Evolutionary conservation across 2,113 vertebrate species (phyloP).

Genomic region (Catharus fuscescens): DNA sequence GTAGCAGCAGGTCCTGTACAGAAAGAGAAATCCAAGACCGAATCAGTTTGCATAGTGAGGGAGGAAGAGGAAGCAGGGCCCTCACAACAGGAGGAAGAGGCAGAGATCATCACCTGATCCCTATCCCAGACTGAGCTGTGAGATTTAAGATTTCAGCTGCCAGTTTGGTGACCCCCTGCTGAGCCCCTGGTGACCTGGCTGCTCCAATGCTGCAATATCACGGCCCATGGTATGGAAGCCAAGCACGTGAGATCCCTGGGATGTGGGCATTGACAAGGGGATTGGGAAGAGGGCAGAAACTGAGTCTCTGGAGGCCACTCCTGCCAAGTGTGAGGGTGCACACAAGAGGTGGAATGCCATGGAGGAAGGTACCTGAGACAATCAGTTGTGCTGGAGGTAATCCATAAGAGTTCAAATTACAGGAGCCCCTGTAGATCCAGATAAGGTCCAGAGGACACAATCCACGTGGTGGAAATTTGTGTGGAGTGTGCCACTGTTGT

Average conservation of each 20-base stretch:
- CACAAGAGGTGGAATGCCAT: background rate
- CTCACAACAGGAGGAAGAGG: background rate
- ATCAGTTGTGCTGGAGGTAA: background rate
- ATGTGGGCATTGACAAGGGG: background rate
- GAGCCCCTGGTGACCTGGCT: background rate
- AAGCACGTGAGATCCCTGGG: background rate
- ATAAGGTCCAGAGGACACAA: background rate
- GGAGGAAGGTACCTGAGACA: background rate
- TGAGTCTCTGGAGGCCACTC: background rate
- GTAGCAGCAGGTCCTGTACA: background rate
- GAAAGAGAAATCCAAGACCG: background rate
- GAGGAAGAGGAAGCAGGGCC: background rate
- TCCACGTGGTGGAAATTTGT: background rate
- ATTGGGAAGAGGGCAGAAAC: background rate
- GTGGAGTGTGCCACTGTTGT: fast-evolving
- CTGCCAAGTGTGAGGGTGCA: background rate
- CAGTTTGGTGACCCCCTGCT: too few relatives aligned
- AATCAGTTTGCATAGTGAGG: background rate
- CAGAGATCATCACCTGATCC: background rate
- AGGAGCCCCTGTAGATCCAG: background rate
- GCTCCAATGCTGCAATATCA: background rate
- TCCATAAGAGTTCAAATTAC: background rate
- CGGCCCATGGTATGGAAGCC: background rate
- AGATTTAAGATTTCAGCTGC: fast-evolving
- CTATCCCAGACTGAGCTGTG: fast-evolving